Percentiles rank a stretch among this genome's conserved stretches.
Evolutionary conservation across 2,888 invertebrate genomes (phyloP).

Genomic region (Stratiomys singularior): DNA sequence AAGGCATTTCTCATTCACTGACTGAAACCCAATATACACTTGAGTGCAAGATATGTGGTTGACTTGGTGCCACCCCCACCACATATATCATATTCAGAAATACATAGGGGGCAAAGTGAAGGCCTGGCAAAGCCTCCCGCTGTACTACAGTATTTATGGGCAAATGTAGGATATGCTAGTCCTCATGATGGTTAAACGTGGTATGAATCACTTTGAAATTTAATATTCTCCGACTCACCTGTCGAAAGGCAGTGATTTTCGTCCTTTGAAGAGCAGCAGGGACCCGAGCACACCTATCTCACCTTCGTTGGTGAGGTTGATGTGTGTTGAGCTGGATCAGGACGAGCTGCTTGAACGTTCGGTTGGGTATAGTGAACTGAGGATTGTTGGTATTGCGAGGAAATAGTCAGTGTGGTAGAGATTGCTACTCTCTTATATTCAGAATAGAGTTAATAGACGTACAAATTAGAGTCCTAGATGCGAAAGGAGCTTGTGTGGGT

Average conservation of each 20-base stretch:
- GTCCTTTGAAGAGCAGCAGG: not conserved
- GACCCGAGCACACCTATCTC: too few species aligned
- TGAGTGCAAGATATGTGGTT: constrained; percentile 27
- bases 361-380: too few species aligned
- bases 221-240: constrained; percentile 4
- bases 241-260: constrained; percentile 24
- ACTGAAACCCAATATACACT: constrained; percentile 22
- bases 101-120: too few species aligned
- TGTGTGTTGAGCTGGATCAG: too few species aligned
- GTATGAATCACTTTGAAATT: constrained; percentile 34
- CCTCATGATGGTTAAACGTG: not conserved
- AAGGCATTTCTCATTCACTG: not conserved
- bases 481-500: too few species aligned
- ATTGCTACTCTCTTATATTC: too few species aligned
- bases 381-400: too few species aligned
- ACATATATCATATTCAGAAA: constrained; percentile 25
- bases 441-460: too few species aligned
- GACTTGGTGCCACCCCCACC: not conserved
- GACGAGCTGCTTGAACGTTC: too few species aligned
- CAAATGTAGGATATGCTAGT: not conserved
- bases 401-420: too few species aligned
- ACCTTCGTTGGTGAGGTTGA: too few species aligned
- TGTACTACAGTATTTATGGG: not conserved
- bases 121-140: not conserved
- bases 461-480: too few species aligned